Percentiles rank a stretch among this genome's conserved stretches.
Evolutionary conservation across 2,888 invertebrate species (phyloP).

Genomic region (Malthinus seriepunctatus): DNA sequence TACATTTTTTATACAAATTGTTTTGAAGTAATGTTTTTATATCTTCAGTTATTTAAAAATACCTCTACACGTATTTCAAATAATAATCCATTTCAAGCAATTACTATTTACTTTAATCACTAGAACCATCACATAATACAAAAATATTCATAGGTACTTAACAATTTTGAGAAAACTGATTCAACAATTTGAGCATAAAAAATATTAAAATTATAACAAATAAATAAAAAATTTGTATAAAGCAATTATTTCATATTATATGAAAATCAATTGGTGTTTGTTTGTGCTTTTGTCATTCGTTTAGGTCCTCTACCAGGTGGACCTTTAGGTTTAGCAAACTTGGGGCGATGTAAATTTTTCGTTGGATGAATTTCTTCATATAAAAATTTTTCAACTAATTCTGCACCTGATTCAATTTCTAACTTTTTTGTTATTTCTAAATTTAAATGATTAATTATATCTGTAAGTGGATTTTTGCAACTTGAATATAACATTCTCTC

Average conservation of each 20-base stretch:
- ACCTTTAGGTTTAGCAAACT: conserved; percentile 96
- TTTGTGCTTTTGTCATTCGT: conserved; percentile 76
- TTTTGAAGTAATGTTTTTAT: no score
- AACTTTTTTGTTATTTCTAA: conserved; percentile 86
- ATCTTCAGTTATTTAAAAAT: no score
- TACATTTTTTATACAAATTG: no score
- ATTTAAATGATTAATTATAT: conserved; percentile 77
- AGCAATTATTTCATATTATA: not conserved
- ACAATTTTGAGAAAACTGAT: no score
- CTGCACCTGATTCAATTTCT: conserved; percentile 88
- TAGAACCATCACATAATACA: no score
- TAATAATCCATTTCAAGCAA: no score
- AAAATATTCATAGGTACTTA: no score
- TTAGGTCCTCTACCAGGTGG: conserved; percentile 92
- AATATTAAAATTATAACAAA: not conserved
- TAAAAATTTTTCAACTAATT: conserved; percentile 87
- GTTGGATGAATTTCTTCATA: conserved; percentile 95
- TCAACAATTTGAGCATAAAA: not conserved
- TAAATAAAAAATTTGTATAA: conserved; percentile 6
- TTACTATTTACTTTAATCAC: no score
- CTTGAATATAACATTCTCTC: conserved; percentile 99
- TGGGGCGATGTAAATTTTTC: conserved; percentile 82
- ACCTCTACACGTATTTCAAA: no score
- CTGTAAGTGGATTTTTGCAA: conserved; percentile 90
- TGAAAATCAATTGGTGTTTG: not conserved